These are phyloP conservation scores for Furnarius figulus DNA, from an alignment of 2,113 vertebrate genomes.

Conservation along the genomic window DNA sequence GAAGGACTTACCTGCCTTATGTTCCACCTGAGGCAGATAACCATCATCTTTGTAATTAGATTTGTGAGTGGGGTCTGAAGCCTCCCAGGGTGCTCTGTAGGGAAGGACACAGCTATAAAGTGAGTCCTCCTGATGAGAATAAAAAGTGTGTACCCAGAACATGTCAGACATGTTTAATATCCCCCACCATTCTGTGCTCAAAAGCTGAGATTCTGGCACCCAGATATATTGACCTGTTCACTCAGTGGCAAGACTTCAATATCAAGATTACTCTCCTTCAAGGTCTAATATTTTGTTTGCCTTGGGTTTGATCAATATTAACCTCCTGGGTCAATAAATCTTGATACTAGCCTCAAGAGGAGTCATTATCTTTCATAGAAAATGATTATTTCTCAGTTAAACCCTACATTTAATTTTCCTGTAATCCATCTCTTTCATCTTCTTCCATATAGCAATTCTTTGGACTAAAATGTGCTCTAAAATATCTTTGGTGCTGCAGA, in stretches of 20 bases:
- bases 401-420: constrained; percentile 63
- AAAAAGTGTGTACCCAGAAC: not conserved
- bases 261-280: constrained; percentile 54
- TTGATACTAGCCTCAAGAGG: constrained; percentile 61
- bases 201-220: not conserved
- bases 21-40: not conserved
- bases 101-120: constrained; percentile 2
- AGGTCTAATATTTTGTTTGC: constrained; percentile 63
- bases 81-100: not conserved
- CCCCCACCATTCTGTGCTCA: not conserved
- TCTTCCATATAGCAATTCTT: not conserved
- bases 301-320: constrained; percentile 63
- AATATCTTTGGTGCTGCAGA: not conserved
- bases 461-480: not conserved
- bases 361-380: constrained; percentile 74
- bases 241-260: constrained; percentile 45
- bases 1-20: not conserved
- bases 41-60: not conserved
- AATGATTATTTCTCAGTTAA: constrained; percentile 77
- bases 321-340: constrained; percentile 74
- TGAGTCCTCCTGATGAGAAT: not conserved
- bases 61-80: not conserved
- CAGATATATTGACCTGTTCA: constrained; percentile 40
- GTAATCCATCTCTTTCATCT: constrained; percentile 65
- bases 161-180: constrained; percentile 20